phyloP scores from a whole-genome alignment of 2,113 vertebrate species.

The Zootoca vivipara region DNA sequence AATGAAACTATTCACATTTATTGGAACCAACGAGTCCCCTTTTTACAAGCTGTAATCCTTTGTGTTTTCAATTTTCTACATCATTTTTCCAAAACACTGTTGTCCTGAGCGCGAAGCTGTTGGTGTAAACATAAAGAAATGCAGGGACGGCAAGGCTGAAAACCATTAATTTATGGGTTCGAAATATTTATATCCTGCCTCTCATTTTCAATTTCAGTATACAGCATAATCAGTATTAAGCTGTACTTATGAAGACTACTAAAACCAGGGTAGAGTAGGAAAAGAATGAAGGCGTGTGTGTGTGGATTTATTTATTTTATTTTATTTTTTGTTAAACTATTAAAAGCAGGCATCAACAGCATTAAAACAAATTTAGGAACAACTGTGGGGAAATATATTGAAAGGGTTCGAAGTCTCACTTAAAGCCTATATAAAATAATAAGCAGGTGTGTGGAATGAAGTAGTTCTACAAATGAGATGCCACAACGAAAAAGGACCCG shows the following conservation, averaged over 20 bases:
- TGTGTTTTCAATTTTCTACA: background rate
- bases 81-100: background rate
- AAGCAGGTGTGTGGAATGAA: too few relatives aligned
- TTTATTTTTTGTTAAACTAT: background rate
- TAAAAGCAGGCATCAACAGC: background rate
- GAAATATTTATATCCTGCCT: background rate
- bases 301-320: too few relatives aligned
- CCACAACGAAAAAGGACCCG: background rate
- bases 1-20: constrained; percentile 21
- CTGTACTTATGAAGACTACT: background rate
- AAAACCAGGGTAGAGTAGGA: background rate
- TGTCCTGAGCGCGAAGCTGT: background rate
- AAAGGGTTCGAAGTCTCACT: background rate
- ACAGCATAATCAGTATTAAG: background rate
- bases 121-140: background rate
- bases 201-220: background rate
- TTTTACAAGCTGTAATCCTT: background rate
- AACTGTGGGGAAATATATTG: background rate
- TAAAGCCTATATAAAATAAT: background rate
- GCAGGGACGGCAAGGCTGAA: background rate
- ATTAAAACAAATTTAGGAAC: background rate
- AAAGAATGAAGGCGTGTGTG: background rate
- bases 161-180: background rate
- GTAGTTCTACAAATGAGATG: background rate
- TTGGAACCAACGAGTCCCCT: background rate